Conservation (phyloP, 2,888 invertebrate species). For the Carcina quercana region DNA sequence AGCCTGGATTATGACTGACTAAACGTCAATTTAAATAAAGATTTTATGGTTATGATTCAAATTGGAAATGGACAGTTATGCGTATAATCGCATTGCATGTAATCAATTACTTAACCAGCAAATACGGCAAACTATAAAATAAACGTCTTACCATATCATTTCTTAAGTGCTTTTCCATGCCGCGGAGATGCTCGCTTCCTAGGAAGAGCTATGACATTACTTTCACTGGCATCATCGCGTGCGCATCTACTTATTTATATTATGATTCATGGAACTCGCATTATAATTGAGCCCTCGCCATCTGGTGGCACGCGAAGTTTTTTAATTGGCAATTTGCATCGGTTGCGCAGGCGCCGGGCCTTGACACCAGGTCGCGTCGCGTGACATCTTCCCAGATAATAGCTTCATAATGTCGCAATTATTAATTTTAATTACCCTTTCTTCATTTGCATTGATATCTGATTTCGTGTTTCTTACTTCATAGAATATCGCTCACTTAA, state of each 20-base stretch:
- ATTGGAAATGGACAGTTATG: no score
- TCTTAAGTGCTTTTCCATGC: conserved; percentile 1
- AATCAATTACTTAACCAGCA: no score
- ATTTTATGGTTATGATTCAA: no score
- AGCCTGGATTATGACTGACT: no score
- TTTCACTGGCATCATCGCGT: conserved; percentile 21
- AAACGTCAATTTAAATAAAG: no score
- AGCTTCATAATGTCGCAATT: no score
- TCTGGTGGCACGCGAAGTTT: conserved; percentile 21
- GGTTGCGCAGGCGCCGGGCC: conserved; percentile 25
- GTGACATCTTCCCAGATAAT: conserved; percentile 8
- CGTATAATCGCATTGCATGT: no score
- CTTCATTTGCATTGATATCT: neutral
- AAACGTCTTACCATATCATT: conserved; percentile 1
- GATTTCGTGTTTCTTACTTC: neutral
- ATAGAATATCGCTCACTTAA: no score
- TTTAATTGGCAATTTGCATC: conserved; percentile 49
- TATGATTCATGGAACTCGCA: conserved; percentile 20
- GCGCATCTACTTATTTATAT: conserved; percentile 17
- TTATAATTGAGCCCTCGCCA: conserved; percentile 23
- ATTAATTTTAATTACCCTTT: neutral
- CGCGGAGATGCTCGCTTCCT: conserved; percentile 16
- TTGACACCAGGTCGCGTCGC: conserved; percentile 15
- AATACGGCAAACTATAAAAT: no score
- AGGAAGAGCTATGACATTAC: conserved; percentile 22